Evolutionary conservation across 2,797 vertebrate species (phyloP).

Genomic region (Pipistrellus nathusii): DNA sequence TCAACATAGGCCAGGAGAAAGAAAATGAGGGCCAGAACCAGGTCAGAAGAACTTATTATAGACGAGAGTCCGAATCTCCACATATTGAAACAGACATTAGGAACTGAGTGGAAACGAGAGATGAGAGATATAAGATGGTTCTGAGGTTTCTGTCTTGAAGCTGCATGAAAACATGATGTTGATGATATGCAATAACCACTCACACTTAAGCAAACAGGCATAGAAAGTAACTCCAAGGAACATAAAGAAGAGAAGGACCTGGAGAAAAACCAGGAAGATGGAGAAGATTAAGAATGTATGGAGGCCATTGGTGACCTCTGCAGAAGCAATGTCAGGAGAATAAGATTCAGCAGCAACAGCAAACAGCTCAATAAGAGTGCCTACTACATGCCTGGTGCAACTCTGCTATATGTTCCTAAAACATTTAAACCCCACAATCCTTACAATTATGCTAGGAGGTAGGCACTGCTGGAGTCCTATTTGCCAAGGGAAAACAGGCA

Average conservation of each 20-base stretch:
- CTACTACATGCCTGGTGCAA: not conserved
- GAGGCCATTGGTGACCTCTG: not conserved
- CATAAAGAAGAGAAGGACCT: not conserved
- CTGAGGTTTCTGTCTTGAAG: not conserved
- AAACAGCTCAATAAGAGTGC: not conserved
- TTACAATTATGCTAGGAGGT: not conserved
- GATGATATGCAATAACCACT: not conserved
- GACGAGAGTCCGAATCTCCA: not conserved
- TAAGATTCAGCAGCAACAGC: not conserved
- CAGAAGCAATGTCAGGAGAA: not conserved
- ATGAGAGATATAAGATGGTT: not conserved
- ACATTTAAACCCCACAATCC: not conserved
- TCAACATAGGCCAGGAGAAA: not conserved
- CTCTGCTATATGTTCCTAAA: accelerated
- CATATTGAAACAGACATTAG: not conserved
- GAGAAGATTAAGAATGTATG: not conserved
- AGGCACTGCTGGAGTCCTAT: not conserved
- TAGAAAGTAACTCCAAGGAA: not conserved
- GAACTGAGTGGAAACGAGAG: not conserved
- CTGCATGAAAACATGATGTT: not conserved
- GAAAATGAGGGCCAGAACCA: not conserved
- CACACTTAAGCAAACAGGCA: not conserved
- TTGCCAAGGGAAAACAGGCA: not conserved
- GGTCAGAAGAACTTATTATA: not conserved
- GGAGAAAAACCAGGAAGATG: not conserved